phyloP scores from a whole-genome alignment of 2,797 vertebrate species.

The Neostethus bicornis region DNA sequence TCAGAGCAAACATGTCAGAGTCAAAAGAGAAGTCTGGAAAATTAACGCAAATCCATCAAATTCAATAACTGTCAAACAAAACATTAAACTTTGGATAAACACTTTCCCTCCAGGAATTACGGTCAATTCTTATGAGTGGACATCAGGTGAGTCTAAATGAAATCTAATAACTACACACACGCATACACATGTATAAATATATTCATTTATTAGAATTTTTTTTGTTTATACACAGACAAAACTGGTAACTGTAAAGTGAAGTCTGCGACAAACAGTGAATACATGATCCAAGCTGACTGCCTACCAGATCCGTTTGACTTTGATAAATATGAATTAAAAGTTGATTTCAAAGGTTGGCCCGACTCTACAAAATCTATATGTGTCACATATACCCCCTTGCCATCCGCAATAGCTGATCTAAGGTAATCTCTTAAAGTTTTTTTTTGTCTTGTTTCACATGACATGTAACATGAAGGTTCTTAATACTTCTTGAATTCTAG shows the following conservation, averaged over 20 bases:
- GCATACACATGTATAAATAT: not conserved
- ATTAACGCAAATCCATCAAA: slow-evolving; percentile 39
- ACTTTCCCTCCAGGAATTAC: rapidly evolving
- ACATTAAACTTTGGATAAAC: slow-evolving; percentile 30
- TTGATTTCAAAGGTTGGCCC: not conserved
- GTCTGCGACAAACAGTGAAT: slow-evolving; percentile 1
- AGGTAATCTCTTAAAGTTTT: slow-evolving; percentile 18
- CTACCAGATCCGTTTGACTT: slow-evolving; percentile 80
- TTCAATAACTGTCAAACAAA: not conserved
- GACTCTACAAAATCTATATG: slow-evolving; percentile 58
- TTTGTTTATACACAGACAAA: slow-evolving; percentile 39
- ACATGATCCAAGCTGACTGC: slow-evolving; percentile 69
- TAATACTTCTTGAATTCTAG: slow-evolving; percentile 13
- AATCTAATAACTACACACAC: too few relatives aligned
- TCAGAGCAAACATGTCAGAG: slow-evolving; percentile 51
- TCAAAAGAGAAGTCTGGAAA: not conserved
- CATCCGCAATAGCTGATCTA: rapidly evolving
- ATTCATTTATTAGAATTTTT: not conserved
- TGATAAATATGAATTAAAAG: slow-evolving; percentile 71
- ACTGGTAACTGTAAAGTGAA: slow-evolving; percentile 61
- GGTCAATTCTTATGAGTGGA: slow-evolving; percentile 33
- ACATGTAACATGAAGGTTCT: not conserved
- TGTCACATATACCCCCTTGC: slow-evolving; percentile 69
- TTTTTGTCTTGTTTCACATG: not conserved
- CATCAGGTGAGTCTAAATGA: slow-evolving; percentile 67